Evolutionary conservation across 2,888 invertebrate genomes (phyloP), one percentile per base, ranked within the genome.

Genomic region (Andrena praecox): DNA sequence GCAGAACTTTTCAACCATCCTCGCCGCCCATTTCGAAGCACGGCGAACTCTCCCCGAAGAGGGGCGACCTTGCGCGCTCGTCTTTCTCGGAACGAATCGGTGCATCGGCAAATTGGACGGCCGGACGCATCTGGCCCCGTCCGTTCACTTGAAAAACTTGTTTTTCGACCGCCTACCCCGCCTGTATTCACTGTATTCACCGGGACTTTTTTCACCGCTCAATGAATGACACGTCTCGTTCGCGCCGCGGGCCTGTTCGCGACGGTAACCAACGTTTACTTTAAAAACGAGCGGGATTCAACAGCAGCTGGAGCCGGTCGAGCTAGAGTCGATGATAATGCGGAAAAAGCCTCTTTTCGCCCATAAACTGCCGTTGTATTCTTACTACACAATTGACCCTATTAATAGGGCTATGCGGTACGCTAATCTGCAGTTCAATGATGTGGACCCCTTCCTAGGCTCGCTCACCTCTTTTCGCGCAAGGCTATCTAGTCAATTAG

Each of bases 81-180:
- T 10, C 27, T 42, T 50, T 52, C 68, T 48, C 29, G 16, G 59
- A 69, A 69, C 56, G 56, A 63, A 73, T 80, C 75, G 67, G 48
- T 48, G 73, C 72, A 78, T 73, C 68, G 71, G 29, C 77, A 42
- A 42, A 71, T 76, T 42, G 63, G 62, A 20, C 74, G 59, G 72
- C 63, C 66, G 62, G 33, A 54, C 59, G 16, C 76, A 83, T 85
- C 62, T 85, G 75, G 63, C 63, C 56, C 16, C 42, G n/a, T 62
- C 16, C 64, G 68, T 70, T 71, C 24, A 16, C 70, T 66, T 69
- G 52, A 81, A 80, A 83, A 82, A 85, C 83, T 85, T 68, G 85
- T 85, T 78, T 77, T 59, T 72, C 77, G 52, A 69, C 73, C 31
- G 66, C 66, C 29, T 27, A 10, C 24, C 50, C 3, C 16, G 42